Conservation (phyloP, 2,113 vertebrate species). For the Centropus unirufus region DNA sequence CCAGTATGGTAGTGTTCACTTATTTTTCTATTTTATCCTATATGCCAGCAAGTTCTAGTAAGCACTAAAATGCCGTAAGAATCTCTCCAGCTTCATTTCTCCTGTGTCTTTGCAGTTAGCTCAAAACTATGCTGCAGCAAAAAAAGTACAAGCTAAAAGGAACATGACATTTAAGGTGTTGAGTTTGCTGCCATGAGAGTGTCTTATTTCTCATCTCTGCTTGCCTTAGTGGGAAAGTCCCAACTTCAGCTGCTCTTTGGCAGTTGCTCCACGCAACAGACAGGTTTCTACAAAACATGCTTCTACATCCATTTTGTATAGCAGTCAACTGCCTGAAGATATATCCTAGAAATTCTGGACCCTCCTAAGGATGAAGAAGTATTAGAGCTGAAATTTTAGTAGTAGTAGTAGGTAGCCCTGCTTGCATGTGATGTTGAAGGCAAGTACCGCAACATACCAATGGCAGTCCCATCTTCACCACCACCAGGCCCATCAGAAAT, state of each 20-base stretch:
- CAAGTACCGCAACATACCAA: not conserved
- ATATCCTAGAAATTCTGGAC: not conserved
- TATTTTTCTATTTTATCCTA: not conserved
- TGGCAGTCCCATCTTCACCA: not conserved
- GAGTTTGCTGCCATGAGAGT: not conserved
- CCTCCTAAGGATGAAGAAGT: not conserved
- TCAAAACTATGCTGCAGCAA: not conserved
- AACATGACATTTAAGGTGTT: not conserved
- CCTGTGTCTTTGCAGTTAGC: not conserved
- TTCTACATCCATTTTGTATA: not conserved
- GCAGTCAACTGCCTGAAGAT: not conserved
- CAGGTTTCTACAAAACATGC: not conserved
- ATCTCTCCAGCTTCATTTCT: not conserved
- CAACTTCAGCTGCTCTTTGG: not conserved
- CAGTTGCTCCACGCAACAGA: not conserved
- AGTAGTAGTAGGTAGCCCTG: not conserved
- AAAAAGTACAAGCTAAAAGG: not conserved
- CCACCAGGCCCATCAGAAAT: not conserved
- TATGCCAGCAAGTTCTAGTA: not conserved
- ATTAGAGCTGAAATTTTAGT: not conserved
- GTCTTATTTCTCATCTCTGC: not conserved
- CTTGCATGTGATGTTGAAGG: rapidly evolving
- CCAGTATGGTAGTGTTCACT: not conserved
- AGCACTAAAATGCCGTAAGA: not conserved
- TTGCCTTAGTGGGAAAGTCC: not conserved